phyloP scores from a whole-genome alignment of 2,113 vertebrate genomes.

The Phainopepla nitens region DNA sequence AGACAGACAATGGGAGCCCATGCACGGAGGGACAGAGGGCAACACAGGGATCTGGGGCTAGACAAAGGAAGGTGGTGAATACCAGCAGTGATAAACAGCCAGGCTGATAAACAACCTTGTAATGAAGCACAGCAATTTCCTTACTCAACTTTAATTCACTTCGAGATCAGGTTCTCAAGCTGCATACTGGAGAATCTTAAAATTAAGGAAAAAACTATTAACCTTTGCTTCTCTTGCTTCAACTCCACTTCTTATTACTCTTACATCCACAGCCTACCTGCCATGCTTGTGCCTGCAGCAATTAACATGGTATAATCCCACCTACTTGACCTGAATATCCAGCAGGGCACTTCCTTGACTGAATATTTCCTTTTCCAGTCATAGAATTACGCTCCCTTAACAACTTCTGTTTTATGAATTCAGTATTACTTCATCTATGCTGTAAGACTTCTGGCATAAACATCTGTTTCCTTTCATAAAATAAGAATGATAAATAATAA shows the following conservation, averaged over 20 bases:
- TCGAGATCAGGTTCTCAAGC: not conserved
- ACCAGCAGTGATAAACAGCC: not conserved
- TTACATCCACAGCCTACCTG: not conserved
- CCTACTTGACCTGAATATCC: not conserved
- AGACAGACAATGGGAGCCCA: not conserved
- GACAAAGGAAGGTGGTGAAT: not conserved
- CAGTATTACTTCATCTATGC: not conserved
- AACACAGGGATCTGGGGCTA: not conserved
- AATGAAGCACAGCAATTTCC: not conserved
- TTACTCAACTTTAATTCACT: not conserved
- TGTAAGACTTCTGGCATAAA: not conserved
- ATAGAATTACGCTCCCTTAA: not conserved
- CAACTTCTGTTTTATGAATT: not conserved
- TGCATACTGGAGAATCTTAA: not conserved
- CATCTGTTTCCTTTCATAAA: not conserved
- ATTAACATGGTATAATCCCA: not conserved
- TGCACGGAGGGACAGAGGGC: not conserved
- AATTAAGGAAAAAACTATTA: not conserved
- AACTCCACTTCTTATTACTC: not conserved
- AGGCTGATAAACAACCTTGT: not conserved
- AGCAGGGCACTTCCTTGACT: not conserved
- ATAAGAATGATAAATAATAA: not conserved
- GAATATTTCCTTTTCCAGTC: not conserved
- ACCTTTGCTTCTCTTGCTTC: not conserved
- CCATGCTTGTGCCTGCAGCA: not conserved